Percentiles rank a stretch among this genome's conserved stretches.
Evolutionary conservation across 2,797 vertebrate species (phyloP).

Genomic region (Gorsachius magnificus): DNA sequence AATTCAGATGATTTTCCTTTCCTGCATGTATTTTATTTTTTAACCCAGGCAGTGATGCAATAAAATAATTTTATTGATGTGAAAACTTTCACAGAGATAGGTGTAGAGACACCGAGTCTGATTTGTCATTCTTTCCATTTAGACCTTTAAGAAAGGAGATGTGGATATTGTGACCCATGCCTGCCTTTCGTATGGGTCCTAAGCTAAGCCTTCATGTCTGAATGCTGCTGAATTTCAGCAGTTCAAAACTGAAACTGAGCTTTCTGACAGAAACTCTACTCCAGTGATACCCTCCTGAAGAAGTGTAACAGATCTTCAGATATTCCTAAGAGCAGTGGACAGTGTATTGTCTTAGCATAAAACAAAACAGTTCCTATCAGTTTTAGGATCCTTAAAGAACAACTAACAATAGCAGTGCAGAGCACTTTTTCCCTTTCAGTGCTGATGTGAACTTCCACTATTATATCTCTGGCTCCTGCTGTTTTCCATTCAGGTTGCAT

Average conservation of each 20-base stretch:
- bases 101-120: background rate
- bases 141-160: background rate
- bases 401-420: background rate
- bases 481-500: background rate
- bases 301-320: background rate
- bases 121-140: background rate
- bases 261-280: background rate
- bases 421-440: background rate
- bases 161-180: background rate
- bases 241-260: background rate
- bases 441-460: background rate
- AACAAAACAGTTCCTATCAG: background rate
- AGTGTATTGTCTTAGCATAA: background rate
- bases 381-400: background rate
- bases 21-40: conserved; percentile 24
- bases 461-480: background rate
- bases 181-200: background rate
- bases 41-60: background rate
- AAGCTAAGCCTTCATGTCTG: background rate
- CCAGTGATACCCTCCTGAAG: background rate
- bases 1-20: conserved; percentile 59
- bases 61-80: background rate
- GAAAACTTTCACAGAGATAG: background rate
- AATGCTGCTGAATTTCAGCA: background rate
- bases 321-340: background rate